phyloP scores from a whole-genome alignment of 2,113 vertebrate species.

The Hystrix brachyura region DNA sequence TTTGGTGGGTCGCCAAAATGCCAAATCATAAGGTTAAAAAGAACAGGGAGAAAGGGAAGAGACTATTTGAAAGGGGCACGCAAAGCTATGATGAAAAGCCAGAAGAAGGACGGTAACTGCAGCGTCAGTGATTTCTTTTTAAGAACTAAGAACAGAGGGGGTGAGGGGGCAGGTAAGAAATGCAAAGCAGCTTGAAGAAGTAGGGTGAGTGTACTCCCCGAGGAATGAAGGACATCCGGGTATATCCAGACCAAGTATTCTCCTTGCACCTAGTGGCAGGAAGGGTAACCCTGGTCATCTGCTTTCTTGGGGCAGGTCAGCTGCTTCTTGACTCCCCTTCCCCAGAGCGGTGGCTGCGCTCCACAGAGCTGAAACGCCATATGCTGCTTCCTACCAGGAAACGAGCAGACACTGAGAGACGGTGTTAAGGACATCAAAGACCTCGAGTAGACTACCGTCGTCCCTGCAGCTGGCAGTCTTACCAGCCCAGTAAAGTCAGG shows the following conservation, averaged over 20 bases:
- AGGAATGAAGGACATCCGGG: slow-evolving; percentile 35
- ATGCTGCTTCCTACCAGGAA: background rate
- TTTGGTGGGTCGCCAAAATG: slow-evolving; percentile 55
- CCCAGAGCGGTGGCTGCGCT: background rate
- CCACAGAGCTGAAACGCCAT: background rate
- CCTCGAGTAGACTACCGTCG: background rate
- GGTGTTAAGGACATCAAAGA: slow-evolving; percentile 41
- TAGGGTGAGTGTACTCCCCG: slow-evolving; percentile 35
- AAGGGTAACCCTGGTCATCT: background rate
- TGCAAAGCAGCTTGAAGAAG: slow-evolving; percentile 37
- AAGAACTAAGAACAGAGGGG: slow-evolving; percentile 17
- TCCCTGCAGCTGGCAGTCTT: background rate
- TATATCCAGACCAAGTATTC: background rate
- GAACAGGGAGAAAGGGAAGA: slow-evolving; percentile 21
- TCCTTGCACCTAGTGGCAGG: background rate
- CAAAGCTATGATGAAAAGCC: slow-evolving; percentile 46
- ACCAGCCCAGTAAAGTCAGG: background rate
- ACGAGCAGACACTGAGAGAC: background rate
- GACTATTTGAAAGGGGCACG: slow-evolving; percentile 36
- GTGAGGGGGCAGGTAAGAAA: background rate
- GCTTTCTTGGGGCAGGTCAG: background rate
- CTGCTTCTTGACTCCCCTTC: background rate
- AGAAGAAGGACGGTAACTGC: slow-evolving; percentile 11
- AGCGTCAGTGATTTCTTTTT: background rate
- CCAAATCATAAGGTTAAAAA: slow-evolving; percentile 59